Evolutionary conservation across 2,888 invertebrate genomes (phyloP), one percentile per base, ranked within the genome.

Genomic region (Shargacucullia verbasci): DNA sequence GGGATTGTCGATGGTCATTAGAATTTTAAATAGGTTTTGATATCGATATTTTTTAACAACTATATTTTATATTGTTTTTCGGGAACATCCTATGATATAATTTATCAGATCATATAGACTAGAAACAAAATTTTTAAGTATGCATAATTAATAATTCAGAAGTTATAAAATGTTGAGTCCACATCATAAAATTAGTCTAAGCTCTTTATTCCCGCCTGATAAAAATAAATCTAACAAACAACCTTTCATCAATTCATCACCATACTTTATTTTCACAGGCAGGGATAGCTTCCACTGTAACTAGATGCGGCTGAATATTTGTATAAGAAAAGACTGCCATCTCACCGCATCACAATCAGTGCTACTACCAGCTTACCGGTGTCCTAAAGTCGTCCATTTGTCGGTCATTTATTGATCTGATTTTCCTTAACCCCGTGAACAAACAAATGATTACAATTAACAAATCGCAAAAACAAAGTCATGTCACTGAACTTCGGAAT

Each of bases 401-500:
- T n/a, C n/a, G n/a, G n/a, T n/a, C n/a, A n/a, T n/a, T n/a, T n/a
- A n/a, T n/a, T n/a, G n/a, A n/a, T n/a, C n/a, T n/a, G n/a, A n/a
- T n/a, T n/a, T n/a, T n/a, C n/a, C n/a, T n/a, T n/a, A n/a, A n/a
- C n/a, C n/a, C n/a, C n/a, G n/a, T n/a, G n/a, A n/a, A n/a, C n/a
- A 20, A 20, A 2, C 20, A 20, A 20, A 13, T 11, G 10, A 15
- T 15, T 10, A 38, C 14, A 33, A 37, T 27, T 29, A 29, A 29
- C 5, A 15, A 48, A 35, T 39, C 5, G 5, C 2, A 39, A 10
- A 7, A 8, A 40, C 31, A 34, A 57, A 44, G 2, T 10, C 11
- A 48, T 38, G 63, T 52, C 59, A 71, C 41, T 63, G 49, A 57
- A 46, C 65, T 57, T 35, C 0, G 15, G 39, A 20, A 55, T 57